A percentile compares a stretch with the other conserved stretches of the same genome.
These are phyloP conservation scores for Trichomalopsis sarcophagae DNA, from an alignment of 1,140 invertebrate genomes.

Conservation along the genomic window DNA sequence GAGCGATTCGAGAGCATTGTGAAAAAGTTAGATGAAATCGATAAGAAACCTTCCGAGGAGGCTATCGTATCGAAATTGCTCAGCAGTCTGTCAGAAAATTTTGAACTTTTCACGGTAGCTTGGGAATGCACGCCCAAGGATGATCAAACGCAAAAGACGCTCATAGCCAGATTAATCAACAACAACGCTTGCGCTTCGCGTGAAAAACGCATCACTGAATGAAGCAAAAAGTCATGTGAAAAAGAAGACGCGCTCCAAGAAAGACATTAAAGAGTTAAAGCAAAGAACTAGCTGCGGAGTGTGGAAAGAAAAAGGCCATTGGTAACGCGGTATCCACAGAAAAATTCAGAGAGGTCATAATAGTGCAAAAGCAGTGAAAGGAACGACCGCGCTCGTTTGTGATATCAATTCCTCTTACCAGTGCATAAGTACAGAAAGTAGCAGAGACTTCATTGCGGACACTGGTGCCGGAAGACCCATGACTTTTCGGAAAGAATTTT, in stretches of 20 bases:
- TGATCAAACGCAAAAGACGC: neutral
- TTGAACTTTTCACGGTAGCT: neutral
- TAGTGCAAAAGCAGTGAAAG: too few species aligned
- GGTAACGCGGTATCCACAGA: neutral
- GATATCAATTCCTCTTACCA: neutral
- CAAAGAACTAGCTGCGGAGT: too few species aligned
- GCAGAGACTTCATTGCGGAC: neutral
- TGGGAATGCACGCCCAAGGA: neutral
- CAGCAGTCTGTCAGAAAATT: neutral
- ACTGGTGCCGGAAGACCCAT: neutral
- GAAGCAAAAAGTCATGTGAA: neutral
- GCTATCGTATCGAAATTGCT: neutral
- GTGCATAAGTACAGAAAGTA: neutral
- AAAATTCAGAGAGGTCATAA: neutral
- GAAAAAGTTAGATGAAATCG: neutral
- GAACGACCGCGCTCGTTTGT: too few species aligned
- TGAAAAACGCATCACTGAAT: neutral
- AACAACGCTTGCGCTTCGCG: neutral
- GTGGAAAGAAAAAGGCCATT: conserved; percentile 1
- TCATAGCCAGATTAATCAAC: neutral
- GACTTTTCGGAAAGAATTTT: neutral
- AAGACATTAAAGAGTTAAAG: too few species aligned
- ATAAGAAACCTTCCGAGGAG: neutral
- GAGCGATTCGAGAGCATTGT: neutral
- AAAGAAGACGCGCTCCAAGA: too few species aligned